Conservation (phyloP, 2,888 invertebrate genomes). For the Digitonthophagus gazella region DNA sequence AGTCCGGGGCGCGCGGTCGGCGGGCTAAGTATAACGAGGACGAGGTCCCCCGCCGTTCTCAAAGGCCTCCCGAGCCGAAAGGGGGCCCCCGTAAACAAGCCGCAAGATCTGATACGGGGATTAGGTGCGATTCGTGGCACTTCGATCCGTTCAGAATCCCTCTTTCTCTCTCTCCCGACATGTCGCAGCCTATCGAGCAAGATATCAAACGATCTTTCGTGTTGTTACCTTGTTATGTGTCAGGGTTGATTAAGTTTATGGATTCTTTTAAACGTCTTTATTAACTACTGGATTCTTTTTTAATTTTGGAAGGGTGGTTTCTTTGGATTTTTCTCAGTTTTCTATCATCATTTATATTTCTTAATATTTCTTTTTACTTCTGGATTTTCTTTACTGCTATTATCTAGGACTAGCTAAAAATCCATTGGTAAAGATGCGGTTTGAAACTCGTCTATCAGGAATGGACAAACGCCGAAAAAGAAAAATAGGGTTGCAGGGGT, state of each 20-base stretch:
- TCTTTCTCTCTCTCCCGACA: not conserved
- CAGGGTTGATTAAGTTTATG: not conserved
- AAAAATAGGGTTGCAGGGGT: no score
- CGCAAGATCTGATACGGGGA: slow-evolving; percentile 34
- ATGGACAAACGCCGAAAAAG: no score
- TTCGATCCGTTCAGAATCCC: slow-evolving; percentile 7
- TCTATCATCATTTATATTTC: no score
- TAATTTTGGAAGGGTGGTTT: no score
- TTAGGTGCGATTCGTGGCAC: slow-evolving; percentile 17
- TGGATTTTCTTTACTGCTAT: no score
- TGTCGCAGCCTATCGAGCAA: not conserved
- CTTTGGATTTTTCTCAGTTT: no score
- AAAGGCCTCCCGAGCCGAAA: slow-evolving; percentile 33
- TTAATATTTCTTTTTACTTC: no score
- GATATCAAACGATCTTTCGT: not conserved
- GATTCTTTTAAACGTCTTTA: not conserved
- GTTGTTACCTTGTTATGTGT: not conserved
- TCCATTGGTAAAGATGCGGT: no score
- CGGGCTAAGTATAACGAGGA: slow-evolving; percentile 30
- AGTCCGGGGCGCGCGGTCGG: slow-evolving; percentile 16
- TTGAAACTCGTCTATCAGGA: no score
- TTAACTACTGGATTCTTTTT: no score
- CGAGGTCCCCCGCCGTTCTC: slow-evolving; percentile 36
- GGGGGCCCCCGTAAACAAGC: slow-evolving; percentile 37
- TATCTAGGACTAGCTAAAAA: no score